Percentiles rank a stretch among this genome's conserved stretches.
Evolutionary conservation across 2,797 vertebrate species (phyloP).

Genomic region (Distichodus sexfasciatus): DNA sequence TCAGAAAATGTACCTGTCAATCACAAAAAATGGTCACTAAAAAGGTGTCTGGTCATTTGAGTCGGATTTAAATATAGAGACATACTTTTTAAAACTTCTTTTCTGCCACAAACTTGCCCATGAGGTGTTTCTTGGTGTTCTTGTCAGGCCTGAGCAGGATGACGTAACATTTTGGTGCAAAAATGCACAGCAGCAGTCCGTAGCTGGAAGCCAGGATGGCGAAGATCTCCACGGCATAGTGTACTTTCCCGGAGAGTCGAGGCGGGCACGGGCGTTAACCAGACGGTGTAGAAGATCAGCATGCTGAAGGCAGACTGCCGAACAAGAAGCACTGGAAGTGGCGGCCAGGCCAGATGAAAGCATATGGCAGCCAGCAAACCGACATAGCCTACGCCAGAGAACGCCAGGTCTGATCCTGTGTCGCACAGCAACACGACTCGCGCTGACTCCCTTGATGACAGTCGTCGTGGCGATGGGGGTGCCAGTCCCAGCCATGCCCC

Average conservation of each 20-base stretch:
- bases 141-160: conserved; percentile 61
- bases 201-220: conserved; percentile 63
- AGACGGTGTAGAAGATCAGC: conserved; percentile 65
- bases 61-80: not conserved
- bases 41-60: too few relatives aligned
- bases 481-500: conserved; percentile 68
- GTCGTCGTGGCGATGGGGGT: conserved; percentile 64
- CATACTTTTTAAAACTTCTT: conserved; percentile 16
- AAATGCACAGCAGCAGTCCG: conserved; percentile 61
- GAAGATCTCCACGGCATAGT: conserved; percentile 61
- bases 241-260: conserved; percentile 65
- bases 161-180: conserved; percentile 64
- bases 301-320: conserved; percentile 65
- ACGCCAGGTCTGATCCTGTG: conserved; percentile 55
- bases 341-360: conserved; percentile 60
- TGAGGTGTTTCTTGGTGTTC: conserved; percentile 58
- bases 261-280: conserved; percentile 60
- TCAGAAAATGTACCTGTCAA: too few relatives aligned
- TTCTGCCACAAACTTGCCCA: conserved; percentile 44
- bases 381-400: conserved; percentile 64
- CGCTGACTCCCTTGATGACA: conserved; percentile 60
- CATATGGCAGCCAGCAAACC: conserved; percentile 56
- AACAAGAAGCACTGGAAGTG: too few relatives aligned
- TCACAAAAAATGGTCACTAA: too few relatives aligned
- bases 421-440: conserved; percentile 60